Evolutionary conservation across 2,113 vertebrate genomes (phyloP).

Genomic region (Apeltes quadracus): DNA sequence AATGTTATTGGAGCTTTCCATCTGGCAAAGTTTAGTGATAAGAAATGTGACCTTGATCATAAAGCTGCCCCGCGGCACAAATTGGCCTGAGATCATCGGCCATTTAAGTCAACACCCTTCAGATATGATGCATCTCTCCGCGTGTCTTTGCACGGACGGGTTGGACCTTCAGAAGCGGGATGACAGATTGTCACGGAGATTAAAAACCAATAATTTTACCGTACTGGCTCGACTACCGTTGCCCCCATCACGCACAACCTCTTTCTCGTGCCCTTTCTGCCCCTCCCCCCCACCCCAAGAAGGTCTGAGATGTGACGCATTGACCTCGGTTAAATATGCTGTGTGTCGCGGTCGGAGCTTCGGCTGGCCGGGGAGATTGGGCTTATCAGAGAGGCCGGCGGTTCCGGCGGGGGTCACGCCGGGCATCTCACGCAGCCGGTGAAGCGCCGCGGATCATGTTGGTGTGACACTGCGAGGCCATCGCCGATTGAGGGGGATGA

Average conservation of each 20-base stretch:
- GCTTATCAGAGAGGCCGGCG: slow-evolving; percentile 40
- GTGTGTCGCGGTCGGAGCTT: slow-evolving; percentile 1
- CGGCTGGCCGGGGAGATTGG: slow-evolving; percentile 35
- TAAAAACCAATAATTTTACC: slow-evolving; percentile 31
- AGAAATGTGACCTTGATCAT: slow-evolving; percentile 45
- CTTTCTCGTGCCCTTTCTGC: background rate
- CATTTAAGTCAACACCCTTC: slow-evolving; percentile 49
- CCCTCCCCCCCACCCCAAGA: background rate
- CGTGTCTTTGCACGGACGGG: background rate
- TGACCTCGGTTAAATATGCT: slow-evolving; percentile 34
- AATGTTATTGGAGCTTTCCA: background rate
- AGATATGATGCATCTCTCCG: background rate
- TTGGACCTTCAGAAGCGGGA: background rate
- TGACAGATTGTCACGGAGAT: slow-evolving; percentile 16
- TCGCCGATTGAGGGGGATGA: background rate
- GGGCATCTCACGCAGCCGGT: background rate
- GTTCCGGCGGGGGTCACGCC: slow-evolving; percentile 22
- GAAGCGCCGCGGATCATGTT: background rate
- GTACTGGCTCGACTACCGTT: background rate
- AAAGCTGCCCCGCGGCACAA: slow-evolving; percentile 16
- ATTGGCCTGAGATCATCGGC: slow-evolving; percentile 20
- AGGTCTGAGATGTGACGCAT: slow-evolving; percentile 55
- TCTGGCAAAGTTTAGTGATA: background rate
- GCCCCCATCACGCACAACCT: background rate
- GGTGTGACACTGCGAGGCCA: background rate